phyloP scores from a whole-genome alignment of 23 tunicate genomes.

The Trididemnum nubilum region DNA sequence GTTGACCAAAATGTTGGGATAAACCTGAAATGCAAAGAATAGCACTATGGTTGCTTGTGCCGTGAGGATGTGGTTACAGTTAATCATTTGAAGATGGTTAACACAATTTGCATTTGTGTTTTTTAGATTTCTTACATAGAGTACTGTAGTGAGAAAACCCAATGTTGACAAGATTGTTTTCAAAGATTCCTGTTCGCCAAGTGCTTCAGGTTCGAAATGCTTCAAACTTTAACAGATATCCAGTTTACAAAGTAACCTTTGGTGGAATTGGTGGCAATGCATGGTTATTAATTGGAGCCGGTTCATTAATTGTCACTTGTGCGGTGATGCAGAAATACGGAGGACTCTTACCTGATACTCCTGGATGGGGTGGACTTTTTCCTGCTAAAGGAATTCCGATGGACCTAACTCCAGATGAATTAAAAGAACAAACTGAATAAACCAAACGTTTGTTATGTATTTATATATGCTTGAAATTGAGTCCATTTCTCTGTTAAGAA shows the following conservation, averaged over 20 bases:
- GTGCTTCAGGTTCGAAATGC: slow-evolving; percentile 37
- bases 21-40: too few relatives aligned
- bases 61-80: too few relatives aligned
- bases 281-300: slow-evolving; percentile 39
- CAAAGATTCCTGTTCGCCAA: neutral
- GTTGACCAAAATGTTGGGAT: too few relatives aligned
- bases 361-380: slow-evolving; percentile 1
- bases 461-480: too few relatives aligned
- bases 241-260: slow-evolving; percentile 49
- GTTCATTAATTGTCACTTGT: slow-evolving; percentile 2
- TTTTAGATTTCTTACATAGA: too few relatives aligned
- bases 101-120: too few relatives aligned
- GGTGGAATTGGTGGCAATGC: slow-evolving; percentile 70
- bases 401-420: slow-evolving; percentile 40
- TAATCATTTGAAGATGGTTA: too few relatives aligned
- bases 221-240: slow-evolving; percentile 66
- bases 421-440: too few relatives aligned
- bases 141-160: neutral
- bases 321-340: slow-evolving; percentile 8
- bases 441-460: too few relatives aligned
- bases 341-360: neutral
- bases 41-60: too few relatives aligned
- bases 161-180: neutral
- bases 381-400: slow-evolving; percentile 22
- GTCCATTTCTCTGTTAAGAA: too few relatives aligned